phyloP scores from a whole-genome alignment of 2,888 invertebrate genomes.

The Oeneis ivallda region DNA sequence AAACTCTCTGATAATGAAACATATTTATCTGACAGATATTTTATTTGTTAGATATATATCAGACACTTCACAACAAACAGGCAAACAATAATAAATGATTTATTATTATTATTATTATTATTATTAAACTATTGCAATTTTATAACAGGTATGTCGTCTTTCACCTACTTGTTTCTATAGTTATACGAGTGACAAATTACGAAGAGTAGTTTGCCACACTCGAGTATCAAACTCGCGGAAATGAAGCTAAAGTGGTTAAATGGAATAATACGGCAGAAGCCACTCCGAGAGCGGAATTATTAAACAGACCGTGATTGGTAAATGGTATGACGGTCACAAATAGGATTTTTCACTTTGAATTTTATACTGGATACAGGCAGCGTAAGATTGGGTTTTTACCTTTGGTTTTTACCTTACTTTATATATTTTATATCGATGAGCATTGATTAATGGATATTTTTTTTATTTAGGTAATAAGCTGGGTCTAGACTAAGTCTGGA shows the following conservation, averaged over 20 bases:
- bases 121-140: too few species aligned
- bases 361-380: not conserved
- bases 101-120: too few species aligned
- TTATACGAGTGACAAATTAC: conserved; percentile 3
- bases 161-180: not conserved
- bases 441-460: too few species aligned
- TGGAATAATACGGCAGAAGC: conserved; percentile 15
- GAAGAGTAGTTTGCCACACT: conserved; percentile 3
- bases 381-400: too few species aligned
- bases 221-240: conserved; percentile 7
- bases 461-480: too few species aligned
- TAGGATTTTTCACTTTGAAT: conserved; percentile 10
- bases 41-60: too few species aligned
- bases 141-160: too few species aligned
- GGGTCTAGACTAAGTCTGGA: too few species aligned
- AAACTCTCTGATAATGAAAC: too few species aligned
- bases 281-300: conserved; percentile 16
- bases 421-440: not conserved
- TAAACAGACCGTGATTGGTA: conserved; percentile 14
- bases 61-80: too few species aligned
- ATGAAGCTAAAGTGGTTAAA: conserved; percentile 17
- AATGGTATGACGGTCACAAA: conserved; percentile 19
- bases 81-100: too few species aligned
- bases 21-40: too few species aligned
- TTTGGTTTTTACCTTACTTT: not conserved